Evolutionary conservation across 2,113 vertebrate genomes (phyloP).

Genomic region (Penelope pileata): DNA sequence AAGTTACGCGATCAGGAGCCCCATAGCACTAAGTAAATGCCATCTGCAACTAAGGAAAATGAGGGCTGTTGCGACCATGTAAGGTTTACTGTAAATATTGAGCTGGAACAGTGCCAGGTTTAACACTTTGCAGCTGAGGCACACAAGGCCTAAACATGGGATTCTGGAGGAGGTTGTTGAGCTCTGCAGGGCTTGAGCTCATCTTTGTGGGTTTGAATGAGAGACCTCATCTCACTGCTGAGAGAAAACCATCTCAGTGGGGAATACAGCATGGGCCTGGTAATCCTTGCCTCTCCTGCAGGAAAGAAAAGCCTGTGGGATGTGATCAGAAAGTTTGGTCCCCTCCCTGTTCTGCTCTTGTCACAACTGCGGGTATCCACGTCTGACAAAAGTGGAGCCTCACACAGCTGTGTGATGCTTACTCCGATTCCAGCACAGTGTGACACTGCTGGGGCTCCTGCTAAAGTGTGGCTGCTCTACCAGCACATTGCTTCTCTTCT

Average conservation of each 20-base stretch:
- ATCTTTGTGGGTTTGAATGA: neutral
- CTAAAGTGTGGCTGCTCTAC: neutral
- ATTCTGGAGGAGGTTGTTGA: neutral
- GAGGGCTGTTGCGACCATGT: neutral
- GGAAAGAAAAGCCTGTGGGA: neutral
- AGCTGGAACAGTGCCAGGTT: neutral
- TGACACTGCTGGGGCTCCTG: neutral
- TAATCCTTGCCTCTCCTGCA: neutral
- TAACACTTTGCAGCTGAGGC: neutral
- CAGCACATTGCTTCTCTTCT: neutral
- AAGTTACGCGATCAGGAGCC: neutral
- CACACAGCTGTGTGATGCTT: neutral
- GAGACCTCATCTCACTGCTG: rapidly evolving
- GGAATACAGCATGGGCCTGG: neutral
- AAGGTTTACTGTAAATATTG: neutral
- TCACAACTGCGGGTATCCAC: neutral
- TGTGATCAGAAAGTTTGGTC: neutral
- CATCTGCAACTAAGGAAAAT: neutral
- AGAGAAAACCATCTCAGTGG: neutral
- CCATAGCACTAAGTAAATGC: neutral
- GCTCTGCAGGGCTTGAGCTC: neutral
- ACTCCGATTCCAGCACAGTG: neutral
- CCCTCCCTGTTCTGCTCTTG: neutral
- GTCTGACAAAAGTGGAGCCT: neutral
- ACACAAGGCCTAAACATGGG: neutral